Evolutionary conservation across 1,140 invertebrate species (phyloP), one percentile per base, ranked within the genome.

Genomic region (Whitmania pigra): DNA sequence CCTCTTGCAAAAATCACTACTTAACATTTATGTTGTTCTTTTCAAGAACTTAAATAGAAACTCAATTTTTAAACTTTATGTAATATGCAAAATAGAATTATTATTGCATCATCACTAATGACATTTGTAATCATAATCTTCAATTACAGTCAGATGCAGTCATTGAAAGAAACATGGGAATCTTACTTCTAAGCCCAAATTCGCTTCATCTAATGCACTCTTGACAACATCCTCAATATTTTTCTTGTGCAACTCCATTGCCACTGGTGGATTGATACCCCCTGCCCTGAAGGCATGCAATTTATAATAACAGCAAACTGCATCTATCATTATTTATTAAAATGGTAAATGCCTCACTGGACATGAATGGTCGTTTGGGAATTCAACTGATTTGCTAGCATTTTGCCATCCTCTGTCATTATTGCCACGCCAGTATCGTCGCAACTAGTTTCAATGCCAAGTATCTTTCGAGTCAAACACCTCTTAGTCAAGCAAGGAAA

Each of bases 381-480:
- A 72, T 81, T 72, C 31, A 80, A 68, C 18, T 87, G 85, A 83
- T 97, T 91, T 22, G 90, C 89, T 43, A 93, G 78, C 73, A 97
- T 85, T 72, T 85, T 84, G 49, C 89, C 88, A 68, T 84, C 75
- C 11, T 82, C 83, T 81, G 89, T 84, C 3, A 97, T 88, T 77
- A 98, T 86, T 66, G 91, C 94, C 77, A 89, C 89, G 68, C 91
- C 94, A 5, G 94, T 97, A 80, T 98, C 95, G 85, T 98, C 95
- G 82, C 93, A 97, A 76, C 93, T 97, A n/a, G 93, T 95, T 87
- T 98, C 95, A 75, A 98, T 96, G 13, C 94, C 95, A 73, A 97
- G 82, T 63, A 94, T 25, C 22, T 63, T 31, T 63, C 57, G 7
- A 31, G 57, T 1, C 11, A 63, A 63, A 63, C 9, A 13, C 22